Evolutionary conservation across 2,113 vertebrate genomes (phyloP), one percentile per base, ranked within the genome.

Genomic region (Crotalus viridis): DNA sequence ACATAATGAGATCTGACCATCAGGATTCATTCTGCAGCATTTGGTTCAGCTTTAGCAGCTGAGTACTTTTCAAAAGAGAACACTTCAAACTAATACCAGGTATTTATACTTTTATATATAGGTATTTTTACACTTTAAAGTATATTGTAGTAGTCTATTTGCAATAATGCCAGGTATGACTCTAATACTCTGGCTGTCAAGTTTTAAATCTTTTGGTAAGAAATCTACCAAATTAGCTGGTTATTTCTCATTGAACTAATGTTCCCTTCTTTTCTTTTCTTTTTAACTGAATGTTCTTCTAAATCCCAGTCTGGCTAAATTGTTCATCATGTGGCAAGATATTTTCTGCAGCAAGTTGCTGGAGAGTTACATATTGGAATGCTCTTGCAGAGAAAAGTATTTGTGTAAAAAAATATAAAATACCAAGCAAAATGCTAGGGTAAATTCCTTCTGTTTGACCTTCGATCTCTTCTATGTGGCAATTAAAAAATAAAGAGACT

Each of bases 121-220:
- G 28, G 12, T n/a, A 69, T 69, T 33, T 69, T 69, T 6, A 69
- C 64, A 61, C 59, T 61, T 61, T 43, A 3, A 81, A 43, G 39
- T 43, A 6, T 43, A 21, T 43, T 81, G 74, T 81, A 81, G 19
- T 21, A 81, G 74, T 9, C 7, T 81, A 21, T 81, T 43, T 39
- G 74, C 33, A 81, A 81, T 81, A 81, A 95, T 95, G 81, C 93
- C 85, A 90, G 93, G 93, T 95, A 59, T 93, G 94, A 48, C 48
- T 39, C 26, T 55, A 81, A 17, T 57, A n/a, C 19, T 52, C 55
- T 56, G 22, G 19, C 26, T 22, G n/a, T 26, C 39, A 57, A 57
- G 24, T 91, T 59, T 24, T 86, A 55, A 54, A 46, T 57, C n/a
- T 33, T 91, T 52, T 28, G 81, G 13, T 86, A 10, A 59, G 87